Evolutionary conservation across 1,140 invertebrate genomes (phyloP).

Genomic region (Pissodes strobi): DNA sequence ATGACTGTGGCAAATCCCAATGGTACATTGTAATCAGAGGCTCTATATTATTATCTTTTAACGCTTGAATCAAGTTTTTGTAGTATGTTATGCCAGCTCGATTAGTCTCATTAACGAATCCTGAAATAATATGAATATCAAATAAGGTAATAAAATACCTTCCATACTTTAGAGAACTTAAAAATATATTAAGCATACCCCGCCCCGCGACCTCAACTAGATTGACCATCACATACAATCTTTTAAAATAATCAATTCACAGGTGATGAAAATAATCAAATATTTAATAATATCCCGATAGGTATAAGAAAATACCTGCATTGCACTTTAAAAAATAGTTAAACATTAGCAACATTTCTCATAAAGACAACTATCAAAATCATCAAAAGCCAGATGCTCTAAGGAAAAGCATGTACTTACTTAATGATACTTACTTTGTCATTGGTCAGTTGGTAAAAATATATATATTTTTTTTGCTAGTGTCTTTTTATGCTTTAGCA

Average conservation of each 20-base stretch:
- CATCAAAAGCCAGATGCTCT: too few species aligned
- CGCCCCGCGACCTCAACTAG: too few species aligned
- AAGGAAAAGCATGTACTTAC: too few species aligned
- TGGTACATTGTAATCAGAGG: constrained; percentile 60
- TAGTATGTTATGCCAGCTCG: constrained; percentile 30
- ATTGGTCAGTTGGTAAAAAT: neutral
- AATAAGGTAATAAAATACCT: too few species aligned
- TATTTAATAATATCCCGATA: neutral
- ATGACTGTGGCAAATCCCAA: constrained; percentile 53
- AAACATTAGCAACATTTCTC: neutral
- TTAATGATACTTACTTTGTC: too few species aligned
- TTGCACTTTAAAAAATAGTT: too few species aligned
- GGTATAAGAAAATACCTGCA: too few species aligned
- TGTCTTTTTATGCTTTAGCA: neutral
- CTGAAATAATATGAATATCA: neutral
- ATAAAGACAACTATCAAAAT: neutral
- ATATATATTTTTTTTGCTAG: neutral
- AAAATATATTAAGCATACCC: too few species aligned
- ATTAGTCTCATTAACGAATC: constrained; percentile 20
- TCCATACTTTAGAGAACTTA: too few species aligned
- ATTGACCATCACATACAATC: neutral
- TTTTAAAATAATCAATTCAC: neutral
- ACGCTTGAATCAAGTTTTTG: constrained; percentile 37
- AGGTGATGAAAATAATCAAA: neutral
- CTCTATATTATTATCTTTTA: constrained; percentile 57